Evolutionary conservation across 2,888 invertebrate species (phyloP).

Genomic region (Meiosimyza decipiens): DNA sequence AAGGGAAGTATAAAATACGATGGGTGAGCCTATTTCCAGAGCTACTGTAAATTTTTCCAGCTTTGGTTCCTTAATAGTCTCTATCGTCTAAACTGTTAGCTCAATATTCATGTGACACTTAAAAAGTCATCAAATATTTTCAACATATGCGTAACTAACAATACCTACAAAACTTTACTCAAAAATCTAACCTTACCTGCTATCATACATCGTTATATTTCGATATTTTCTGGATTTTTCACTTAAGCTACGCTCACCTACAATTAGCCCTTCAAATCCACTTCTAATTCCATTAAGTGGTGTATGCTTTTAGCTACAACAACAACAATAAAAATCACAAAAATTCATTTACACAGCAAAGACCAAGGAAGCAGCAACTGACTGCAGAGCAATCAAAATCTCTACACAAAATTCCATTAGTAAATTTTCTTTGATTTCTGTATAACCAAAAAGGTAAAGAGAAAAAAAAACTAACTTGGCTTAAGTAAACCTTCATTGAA

Average conservation of each 20-base stretch:
- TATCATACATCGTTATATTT: no score
- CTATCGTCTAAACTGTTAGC: no score
- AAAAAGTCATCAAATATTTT: no score
- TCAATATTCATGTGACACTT: no score
- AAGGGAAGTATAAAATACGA: no score
- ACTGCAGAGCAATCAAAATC: background rate
- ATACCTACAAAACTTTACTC: constrained; percentile 1
- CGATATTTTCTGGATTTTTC: no score
- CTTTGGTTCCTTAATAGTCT: no score
- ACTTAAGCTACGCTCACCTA: no score
- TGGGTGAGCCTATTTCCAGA: no score
- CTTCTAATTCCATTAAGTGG: constrained; percentile 17
- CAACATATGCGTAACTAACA: no score
- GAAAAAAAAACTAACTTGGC: constrained; percentile 7
- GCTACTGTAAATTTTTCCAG: no score
- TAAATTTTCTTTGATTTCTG: constrained; percentile 30
- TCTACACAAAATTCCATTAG: constrained; percentile 31
- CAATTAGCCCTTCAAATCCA: background rate
- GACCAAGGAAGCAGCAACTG: background rate
- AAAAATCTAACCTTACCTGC: constrained; percentile 25
- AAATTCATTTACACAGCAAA: background rate
- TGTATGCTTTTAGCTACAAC: constrained; percentile 5
- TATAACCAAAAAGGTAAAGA: no score
- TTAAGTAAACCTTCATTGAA: constrained; percentile 23
- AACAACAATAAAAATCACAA: background rate